Conservation (phyloP, 2,888 invertebrate species). For the Elmis aenea region DNA sequence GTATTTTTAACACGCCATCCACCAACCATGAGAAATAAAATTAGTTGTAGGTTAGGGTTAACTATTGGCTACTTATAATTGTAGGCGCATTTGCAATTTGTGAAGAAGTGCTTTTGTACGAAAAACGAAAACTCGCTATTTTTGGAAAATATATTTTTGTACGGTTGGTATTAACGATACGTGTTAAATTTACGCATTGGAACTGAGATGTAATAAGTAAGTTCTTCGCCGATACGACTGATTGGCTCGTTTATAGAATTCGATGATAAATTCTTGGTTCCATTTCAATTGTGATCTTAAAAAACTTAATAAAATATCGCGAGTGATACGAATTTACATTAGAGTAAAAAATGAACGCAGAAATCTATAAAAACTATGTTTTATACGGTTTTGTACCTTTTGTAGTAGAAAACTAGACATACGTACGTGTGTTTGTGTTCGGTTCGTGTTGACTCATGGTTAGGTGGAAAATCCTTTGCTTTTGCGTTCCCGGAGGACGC, state of each 20-base stretch:
- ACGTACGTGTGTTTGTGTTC: conserved; percentile 19
- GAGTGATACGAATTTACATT: conserved; percentile 21
- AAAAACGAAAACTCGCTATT: conserved; percentile 30
- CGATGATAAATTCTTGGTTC: conserved; percentile 6
- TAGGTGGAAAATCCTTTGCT: conserved; percentile 38
- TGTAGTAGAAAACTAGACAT: conserved; percentile 21
- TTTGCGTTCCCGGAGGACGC: conserved; percentile 35
- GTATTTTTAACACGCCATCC: conserved; percentile 32
- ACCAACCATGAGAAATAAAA: conserved; percentile 37
- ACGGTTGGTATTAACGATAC: conserved; percentile 29
- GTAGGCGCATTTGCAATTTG: conserved; percentile 17
- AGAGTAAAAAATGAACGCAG: conserved; percentile 17
- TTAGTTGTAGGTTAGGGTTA: conserved; percentile 18
- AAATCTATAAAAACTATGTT: conserved; percentile 17
- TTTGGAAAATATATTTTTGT: conserved; percentile 34
- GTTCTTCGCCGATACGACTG: conserved; percentile 18
- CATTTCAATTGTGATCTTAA: conserved; percentile 26
- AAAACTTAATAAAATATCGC: conserved; percentile 26
- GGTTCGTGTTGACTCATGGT: conserved; percentile 42
- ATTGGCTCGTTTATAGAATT: conserved; percentile 8
- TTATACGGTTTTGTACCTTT: conserved; percentile 17
- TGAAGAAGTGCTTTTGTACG: conserved; percentile 34
- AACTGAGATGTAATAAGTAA: conserved; percentile 7
- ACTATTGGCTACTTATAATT: conserved; percentile 22
- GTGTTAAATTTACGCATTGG: no score